Conservation (phyloP, 2,888 invertebrate genomes). For the Cantharis rustica region DNA sequence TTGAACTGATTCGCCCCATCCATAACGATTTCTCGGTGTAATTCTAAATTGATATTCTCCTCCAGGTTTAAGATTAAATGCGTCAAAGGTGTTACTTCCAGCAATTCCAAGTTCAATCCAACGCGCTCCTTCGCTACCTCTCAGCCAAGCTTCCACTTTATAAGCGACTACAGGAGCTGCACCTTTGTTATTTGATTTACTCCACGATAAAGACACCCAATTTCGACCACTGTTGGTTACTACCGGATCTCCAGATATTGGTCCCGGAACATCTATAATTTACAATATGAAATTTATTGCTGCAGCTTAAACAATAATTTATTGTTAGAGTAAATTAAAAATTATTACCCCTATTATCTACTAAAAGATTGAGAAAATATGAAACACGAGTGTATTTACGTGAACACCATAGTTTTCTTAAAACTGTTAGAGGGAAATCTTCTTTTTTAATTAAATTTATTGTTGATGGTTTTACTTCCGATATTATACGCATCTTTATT, state of each 20-base stretch:
- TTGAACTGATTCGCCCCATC: constrained; percentile 82
- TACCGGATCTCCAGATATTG: constrained; percentile 75
- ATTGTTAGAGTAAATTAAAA: neutral
- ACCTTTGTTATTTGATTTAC: constrained; percentile 70
- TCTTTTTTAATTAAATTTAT: constrained; percentile 9
- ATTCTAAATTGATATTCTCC: constrained; percentile 86
- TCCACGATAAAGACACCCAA: constrained; percentile 86
- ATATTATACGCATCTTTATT: constrained; percentile 9
- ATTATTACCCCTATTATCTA: constrained; percentile 58
- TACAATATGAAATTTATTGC: neutral
- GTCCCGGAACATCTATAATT: constrained; percentile 75
- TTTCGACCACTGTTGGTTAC: constrained; percentile 82
- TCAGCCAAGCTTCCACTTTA: constrained; percentile 79
- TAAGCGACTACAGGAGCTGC: constrained; percentile 82
- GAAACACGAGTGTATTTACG: constrained; percentile 48
- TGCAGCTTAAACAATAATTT: neutral
- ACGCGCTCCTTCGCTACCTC: constrained; percentile 78
- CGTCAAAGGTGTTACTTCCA: constrained; percentile 79
- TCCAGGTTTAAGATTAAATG: constrained; percentile 79
- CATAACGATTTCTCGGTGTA: constrained; percentile 86
- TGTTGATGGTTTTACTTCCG: neutral
- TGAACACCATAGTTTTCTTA: constrained; percentile 47
- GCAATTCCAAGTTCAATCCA: constrained; percentile 84
- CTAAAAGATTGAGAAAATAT: constrained; percentile 58
- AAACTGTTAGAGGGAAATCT: constrained; percentile 39